Evolutionary conservation across 2,113 vertebrate species (phyloP).

Genomic region (Pleuronectes platessa): DNA sequence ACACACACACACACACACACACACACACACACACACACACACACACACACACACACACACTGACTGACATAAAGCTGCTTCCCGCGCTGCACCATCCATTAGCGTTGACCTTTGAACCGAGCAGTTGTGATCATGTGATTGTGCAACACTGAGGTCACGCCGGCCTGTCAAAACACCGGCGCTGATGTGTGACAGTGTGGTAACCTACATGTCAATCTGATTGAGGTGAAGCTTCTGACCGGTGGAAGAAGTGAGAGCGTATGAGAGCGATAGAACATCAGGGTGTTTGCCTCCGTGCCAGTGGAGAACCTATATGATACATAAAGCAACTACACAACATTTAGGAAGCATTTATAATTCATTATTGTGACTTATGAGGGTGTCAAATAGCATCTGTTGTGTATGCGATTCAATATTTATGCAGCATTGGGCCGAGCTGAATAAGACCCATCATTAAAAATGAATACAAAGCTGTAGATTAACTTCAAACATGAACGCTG

Average conservation of each 20-base stretch:
- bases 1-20: not conserved
- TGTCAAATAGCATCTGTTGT: not conserved
- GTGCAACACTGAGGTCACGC: slow-evolving; percentile 72
- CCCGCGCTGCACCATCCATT: slow-evolving; percentile 73
- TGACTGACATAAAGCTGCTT: slow-evolving; percentile 52
- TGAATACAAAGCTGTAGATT: not conserved
- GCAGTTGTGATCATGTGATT: slow-evolving; percentile 76
- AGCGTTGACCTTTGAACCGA: slow-evolving; percentile 77
- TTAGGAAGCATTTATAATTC: slow-evolving; percentile 28
- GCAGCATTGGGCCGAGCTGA: not conserved
- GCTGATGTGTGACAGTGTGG: slow-evolving; percentile 59
- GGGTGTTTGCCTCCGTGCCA: not conserved
- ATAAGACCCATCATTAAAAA: not conserved
- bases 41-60: slow-evolving; percentile 2
- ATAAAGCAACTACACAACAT: slow-evolving; percentile 17
- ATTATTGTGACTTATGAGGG: slow-evolving; percentile 25
- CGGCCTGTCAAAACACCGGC: slow-evolving; percentile 70
- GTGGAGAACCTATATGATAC: not conserved
- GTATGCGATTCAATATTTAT: slow-evolving; percentile 9
- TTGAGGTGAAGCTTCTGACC: slow-evolving; percentile 21
- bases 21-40: slow-evolving; percentile 1
- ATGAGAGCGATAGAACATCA: not conserved
- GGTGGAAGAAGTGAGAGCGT: not conserved
- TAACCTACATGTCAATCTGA: slow-evolving; percentile 48
- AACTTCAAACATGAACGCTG: no score